These are phyloP conservation scores for Dascillus cervinus DNA, from an alignment of 2,888 invertebrate genomes.

Conservation along the genomic window DNA sequence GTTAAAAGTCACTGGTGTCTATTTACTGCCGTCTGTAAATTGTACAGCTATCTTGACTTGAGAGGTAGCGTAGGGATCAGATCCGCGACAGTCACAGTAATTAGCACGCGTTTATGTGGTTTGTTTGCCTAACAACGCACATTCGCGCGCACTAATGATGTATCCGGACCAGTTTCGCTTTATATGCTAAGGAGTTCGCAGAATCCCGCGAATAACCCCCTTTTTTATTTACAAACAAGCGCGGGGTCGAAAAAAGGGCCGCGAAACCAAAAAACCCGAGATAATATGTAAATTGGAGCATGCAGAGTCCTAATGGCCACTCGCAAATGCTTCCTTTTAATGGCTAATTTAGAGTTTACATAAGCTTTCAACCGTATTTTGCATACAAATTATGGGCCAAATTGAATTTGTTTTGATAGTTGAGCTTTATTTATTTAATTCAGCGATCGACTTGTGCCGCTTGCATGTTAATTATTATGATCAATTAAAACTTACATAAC, in stretches of 20 bases:
- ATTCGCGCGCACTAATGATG: slow-evolving; percentile 5
- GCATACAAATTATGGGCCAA: slow-evolving; percentile 6
- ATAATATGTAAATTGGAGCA: not conserved
- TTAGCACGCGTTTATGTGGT: slow-evolving; percentile 1
- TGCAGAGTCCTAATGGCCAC: not conserved
- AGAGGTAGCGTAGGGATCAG: too few relatives aligned
- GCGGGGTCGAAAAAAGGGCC: not conserved
- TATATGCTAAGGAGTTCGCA: not conserved
- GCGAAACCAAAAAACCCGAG: not conserved
- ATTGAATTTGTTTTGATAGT: too few relatives aligned
- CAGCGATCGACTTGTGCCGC: too few relatives aligned
- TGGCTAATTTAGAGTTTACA: not conserved
- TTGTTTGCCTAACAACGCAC: slow-evolving; percentile 8
- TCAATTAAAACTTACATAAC: too few relatives aligned
- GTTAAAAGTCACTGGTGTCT: too few relatives aligned
- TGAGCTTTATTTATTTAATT: too few relatives aligned
- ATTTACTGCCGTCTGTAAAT: too few relatives aligned
- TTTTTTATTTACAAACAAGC: too few relatives aligned
- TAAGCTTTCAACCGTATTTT: slow-evolving; percentile 7
- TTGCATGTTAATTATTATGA: too few relatives aligned
- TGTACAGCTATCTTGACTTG: too few relatives aligned
- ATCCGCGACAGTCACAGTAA: too few relatives aligned
- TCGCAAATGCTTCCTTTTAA: not conserved
- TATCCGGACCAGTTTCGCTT: slow-evolving; percentile 1
- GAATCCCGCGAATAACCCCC: not conserved